Percentiles rank a stretch among this genome's conserved stretches.
Evolutionary conservation across 2,113 vertebrate genomes (phyloP).

Genomic region (Pionites leucogaster): DNA sequence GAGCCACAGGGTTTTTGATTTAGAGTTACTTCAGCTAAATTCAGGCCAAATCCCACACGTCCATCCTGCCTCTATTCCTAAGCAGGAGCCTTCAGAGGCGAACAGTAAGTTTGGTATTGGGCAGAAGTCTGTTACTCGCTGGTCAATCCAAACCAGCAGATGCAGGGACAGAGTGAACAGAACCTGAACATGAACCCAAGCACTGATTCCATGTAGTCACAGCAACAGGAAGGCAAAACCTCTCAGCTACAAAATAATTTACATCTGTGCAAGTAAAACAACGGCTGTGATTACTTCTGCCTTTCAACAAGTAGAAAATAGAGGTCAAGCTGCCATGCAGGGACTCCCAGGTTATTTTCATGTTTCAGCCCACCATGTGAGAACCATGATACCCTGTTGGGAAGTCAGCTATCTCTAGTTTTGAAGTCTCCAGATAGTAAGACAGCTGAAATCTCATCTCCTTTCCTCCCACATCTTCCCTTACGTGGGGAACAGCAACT

Average conservation of each 20-base stretch:
- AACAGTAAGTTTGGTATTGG: neutral
- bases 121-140: neutral
- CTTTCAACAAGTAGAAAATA: neutral
- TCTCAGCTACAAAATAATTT: neutral
- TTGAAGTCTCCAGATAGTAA: neutral
- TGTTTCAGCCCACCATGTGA: rapidly evolving
- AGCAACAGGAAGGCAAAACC: neutral
- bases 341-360: neutral
- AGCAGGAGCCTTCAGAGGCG: neutral
- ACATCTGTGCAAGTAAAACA: neutral
- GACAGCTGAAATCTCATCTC: neutral
- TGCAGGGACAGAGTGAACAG: neutral
- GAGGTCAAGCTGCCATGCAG: neutral
- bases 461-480: neutral
- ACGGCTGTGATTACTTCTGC: neutral
- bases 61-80: neutral
- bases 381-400: neutral
- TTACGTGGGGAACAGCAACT: neutral
- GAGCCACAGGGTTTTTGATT: neutral
- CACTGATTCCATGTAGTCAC: neutral
- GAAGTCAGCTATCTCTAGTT: neutral
- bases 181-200: neutral
- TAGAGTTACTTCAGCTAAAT: neutral
- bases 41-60: neutral
- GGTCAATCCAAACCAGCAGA: neutral